Conservation (phyloP, 2,888 invertebrate species). For the Theodoxus fluviatilis region DNA sequence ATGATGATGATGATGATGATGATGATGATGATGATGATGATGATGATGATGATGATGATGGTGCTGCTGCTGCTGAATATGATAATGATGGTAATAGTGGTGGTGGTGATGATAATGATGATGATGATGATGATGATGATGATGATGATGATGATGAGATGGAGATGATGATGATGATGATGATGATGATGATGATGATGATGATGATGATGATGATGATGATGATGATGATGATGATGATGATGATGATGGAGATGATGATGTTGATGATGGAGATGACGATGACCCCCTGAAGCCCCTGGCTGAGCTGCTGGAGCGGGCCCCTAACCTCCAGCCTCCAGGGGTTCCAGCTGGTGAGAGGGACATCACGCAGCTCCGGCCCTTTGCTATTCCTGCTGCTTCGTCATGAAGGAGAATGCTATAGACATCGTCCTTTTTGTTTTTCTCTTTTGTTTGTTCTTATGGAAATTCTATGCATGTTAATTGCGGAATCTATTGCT, state of each 20-base stretch:
- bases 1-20: neutral
- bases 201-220: neutral
- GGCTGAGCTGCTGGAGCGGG: neutral
- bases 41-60: neutral
- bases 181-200: neutral
- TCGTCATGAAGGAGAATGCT: too few species aligned
- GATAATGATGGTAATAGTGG: neutral
- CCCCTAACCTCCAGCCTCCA: neutral
- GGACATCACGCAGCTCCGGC: neutral
- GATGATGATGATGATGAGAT: neutral
- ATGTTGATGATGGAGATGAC: neutral
- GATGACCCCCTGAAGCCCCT: too few species aligned
- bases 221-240: constrained; percentile 7
- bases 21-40: neutral
- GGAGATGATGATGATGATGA: neutral
- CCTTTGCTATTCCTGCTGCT: neutral
- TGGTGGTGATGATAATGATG: neutral
- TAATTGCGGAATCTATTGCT: too few species aligned
- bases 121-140: neutral
- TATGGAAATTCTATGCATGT: too few species aligned
- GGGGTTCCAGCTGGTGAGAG: neutral
- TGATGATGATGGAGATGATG: neutral
- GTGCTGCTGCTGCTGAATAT: too few species aligned
- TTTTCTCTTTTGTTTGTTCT: too few species aligned
- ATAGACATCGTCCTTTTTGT: too few species aligned